Conservation (phyloP, 2,797 vertebrate genomes). For the Onychomys leucogaster region DNA sequence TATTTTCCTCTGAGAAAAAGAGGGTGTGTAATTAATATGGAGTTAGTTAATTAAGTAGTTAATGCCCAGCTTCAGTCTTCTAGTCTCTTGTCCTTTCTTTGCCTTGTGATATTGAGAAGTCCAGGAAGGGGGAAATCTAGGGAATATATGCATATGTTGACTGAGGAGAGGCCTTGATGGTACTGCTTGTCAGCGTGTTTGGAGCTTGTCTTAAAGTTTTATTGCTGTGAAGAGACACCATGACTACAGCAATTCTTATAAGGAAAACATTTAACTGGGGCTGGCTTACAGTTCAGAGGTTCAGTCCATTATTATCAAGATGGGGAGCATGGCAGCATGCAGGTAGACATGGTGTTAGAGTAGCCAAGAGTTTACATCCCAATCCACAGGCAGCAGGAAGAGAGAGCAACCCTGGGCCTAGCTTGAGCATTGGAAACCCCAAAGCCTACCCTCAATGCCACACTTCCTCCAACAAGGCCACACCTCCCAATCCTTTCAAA, state of each 20-base stretch:
- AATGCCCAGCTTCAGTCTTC: not conserved
- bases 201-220: not conserved
- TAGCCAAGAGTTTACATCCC: not conserved
- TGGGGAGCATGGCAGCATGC: not conserved
- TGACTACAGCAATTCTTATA: not conserved
- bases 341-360: not conserved
- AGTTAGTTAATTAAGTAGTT: not conserved
- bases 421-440: not conserved
- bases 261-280: not conserved
- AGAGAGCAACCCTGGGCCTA: not conserved
- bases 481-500: not conserved
- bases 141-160: not conserved
- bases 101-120: not conserved
- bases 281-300: not conserved
- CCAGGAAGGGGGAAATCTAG: not conserved
- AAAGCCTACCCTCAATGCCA: not conserved
- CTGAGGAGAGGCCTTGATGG: not conserved
- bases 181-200: not conserved
- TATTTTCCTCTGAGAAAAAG: slow-evolving; percentile 27
- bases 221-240: not conserved
- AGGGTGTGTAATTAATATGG: not conserved
- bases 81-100: not conserved
- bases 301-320: not conserved
- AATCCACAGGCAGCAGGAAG: too few species aligned
- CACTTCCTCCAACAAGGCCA: not conserved